phyloP scores from a whole-genome alignment of 2,113 vertebrate species.

The Pungitius pungitius region DNA sequence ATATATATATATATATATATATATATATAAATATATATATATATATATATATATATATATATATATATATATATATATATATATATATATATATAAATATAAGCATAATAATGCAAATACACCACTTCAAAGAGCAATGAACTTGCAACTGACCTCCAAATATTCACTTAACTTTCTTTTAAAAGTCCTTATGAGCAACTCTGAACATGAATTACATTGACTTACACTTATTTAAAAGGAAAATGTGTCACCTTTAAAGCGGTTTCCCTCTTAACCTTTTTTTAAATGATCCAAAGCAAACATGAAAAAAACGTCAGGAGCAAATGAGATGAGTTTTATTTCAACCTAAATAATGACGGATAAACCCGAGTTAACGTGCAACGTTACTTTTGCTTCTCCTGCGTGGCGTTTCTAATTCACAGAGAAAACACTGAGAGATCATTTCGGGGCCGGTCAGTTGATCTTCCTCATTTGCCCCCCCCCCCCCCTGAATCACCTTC shows the following conservation, averaged over 20 bases:
- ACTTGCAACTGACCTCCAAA: too few species aligned
- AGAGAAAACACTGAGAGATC: not conserved
- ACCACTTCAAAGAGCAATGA: too few species aligned
- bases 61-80: too few species aligned
- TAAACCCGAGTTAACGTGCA: not conserved
- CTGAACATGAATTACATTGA: not conserved
- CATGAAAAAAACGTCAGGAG: not conserved
- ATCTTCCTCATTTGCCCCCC: not conserved
- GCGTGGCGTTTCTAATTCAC: not conserved
- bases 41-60: too few species aligned
- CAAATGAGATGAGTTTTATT: not conserved
- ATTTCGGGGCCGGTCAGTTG: not conserved
- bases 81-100: too few species aligned
- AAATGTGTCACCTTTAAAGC: not conserved
- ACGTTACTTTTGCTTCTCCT: not conserved
- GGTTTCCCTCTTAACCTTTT: not conserved
- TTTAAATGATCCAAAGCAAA: not conserved
- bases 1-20: too few species aligned
- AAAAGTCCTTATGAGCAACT: not conserved
- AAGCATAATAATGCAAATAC: too few species aligned
- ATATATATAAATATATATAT: too few species aligned
- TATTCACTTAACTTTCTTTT: not conserved
- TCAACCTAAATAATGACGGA: not conserved
- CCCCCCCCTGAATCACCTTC: slow-evolving; percentile 1
- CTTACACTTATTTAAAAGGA: not conserved